Evolutionary conservation across 2,797 vertebrate species (phyloP).

Genomic region (Nannoperca obscura): DNA sequence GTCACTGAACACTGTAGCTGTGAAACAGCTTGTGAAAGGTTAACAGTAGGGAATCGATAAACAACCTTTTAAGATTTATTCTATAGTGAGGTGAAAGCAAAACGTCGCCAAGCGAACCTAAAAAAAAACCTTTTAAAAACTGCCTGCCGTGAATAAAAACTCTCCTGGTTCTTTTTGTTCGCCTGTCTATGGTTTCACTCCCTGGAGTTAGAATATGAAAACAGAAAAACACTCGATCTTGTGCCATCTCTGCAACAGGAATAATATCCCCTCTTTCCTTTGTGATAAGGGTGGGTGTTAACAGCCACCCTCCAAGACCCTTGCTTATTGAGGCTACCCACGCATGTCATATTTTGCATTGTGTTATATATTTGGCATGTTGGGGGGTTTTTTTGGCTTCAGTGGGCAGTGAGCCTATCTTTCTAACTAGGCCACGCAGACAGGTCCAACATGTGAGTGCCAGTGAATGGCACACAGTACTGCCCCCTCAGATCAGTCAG

Average conservation of each 20-base stretch:
- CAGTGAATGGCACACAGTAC: conserved; percentile 67
- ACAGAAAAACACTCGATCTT: conserved; percentile 50
- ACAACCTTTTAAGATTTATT: conserved; percentile 74
- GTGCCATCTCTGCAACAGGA: conserved; percentile 47
- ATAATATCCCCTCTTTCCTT: conserved; percentile 49
- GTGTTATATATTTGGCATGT: conserved; percentile 47
- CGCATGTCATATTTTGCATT: conserved; percentile 49
- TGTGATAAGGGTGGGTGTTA: conserved; percentile 48
- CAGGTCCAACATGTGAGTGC: conserved; percentile 68
- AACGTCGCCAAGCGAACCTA: conserved; percentile 52
- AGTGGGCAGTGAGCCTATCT: conserved; percentile 42
- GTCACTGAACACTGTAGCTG: conserved; percentile 40
- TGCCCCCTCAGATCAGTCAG: conserved; percentile 78
- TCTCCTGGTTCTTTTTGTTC: conserved; percentile 49
- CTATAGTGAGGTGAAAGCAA: conserved; percentile 63
- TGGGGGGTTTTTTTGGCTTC: conserved; percentile 41
- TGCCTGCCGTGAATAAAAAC: conserved; percentile 64
- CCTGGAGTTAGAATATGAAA: conserved; percentile 53
- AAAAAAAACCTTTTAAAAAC: conserved; percentile 57
- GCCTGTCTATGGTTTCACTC: conserved; percentile 47
- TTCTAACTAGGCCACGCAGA: conserved; percentile 71
- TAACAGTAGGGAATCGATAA: conserved; percentile 72
- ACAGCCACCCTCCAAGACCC: conserved; percentile 50
- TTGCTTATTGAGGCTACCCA: conserved; percentile 55
- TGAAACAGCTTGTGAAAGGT: conserved; percentile 72